Base-by-base conservation (phyloP, 2,888 invertebrate species). In the Alcis repandata region DNA sequence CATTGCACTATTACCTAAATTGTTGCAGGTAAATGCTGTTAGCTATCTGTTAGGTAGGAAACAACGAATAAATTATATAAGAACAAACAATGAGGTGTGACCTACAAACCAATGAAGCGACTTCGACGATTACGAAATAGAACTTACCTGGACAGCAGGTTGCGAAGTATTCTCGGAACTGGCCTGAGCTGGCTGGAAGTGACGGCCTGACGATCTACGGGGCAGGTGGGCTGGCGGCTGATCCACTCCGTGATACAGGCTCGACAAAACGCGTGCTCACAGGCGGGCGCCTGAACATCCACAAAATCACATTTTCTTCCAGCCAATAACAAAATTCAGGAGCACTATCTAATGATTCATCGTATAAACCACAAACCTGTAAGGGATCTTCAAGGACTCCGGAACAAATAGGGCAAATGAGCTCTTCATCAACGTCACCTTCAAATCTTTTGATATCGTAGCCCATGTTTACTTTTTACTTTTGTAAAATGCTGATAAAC, bases 191-290 rank as follows among this genome's bases (percentile, higher is more conserved):
- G 98, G 68, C 96, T 95, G n/a, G 97, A 95, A 40, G 98, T 98
- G 75, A 99, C 96, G 56, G 97, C 95, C 84, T 97, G 98, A 59
- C 99, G 95, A 91, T 99, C 99, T 49, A 99, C 97, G 3, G 99
- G 99, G 84, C 99, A 99, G 38, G 98, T 98, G 17, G 98, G 98
- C 87, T 98, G 98, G 56, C 98, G 95, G 72, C 97, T 97, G 73
- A 99, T 95, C 99, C 99, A 99, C 91, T 98, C 98, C 69, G 97
- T 97, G 79, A 99, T 99, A 89, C 99, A 99, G 54, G 95, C 95
- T 78, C 96, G 95, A 88, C 99, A 99, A 91, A 99, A 99, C 62
- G 98, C 98, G 93, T 99, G 99, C 87, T 99, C 99, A 90, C 99
- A 99, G 78, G 96, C 96, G 56, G 98, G 98, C 59, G 98, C 98